Evolutionary conservation across 37 sponge, comb jelly and placozoan genomes (phyloP), one percentile per base, ranked within the genome.

Genomic region (Tethya wilhelma): DNA sequence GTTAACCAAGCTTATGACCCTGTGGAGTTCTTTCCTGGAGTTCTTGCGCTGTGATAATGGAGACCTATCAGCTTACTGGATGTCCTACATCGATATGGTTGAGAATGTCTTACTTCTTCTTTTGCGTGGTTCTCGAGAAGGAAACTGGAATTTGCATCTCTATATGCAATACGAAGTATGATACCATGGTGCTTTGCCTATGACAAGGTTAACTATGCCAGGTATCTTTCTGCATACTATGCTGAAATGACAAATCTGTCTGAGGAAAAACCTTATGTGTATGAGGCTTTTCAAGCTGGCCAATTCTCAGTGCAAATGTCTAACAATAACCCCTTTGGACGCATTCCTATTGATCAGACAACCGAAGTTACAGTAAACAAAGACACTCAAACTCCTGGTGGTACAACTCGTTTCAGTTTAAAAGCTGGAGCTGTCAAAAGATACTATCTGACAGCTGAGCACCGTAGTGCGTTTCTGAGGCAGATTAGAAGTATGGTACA

Each of bases 291-390:
- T 9, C 12, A 69, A 14, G 43, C 23, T 40, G 69, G n/a, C 41
- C 69, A 69, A 40, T 69, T 69, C 69, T 69, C 69, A 40, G 69
- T 12, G 25, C 69, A 69, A 43, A 69, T 69, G 7, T 69, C 69
- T 36, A 19, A 26, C 43, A 69, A 66, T 7, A 66, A 66, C 38
- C 34, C 67, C 4, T 66, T 66, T 66, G 67, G 67, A 66, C 14
- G 67, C 4, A 66, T 66, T 66, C 67, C 67, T 34, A 39, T 66
- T 17, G 36, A 19, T n/a, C 63, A 62, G 29, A 62, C 63, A 23
- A 62, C 63, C n/a, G 63, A 62, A n/a, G 63, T 62, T 6, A 62
- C 63, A 62, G 63, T 62, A 29, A 62, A 62, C 63, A 62, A 62
- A 20, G 63, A 20, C 63, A 62, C 63, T 62, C 63, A 62, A 62